Conservation (phyloP, 2,113 vertebrate species). For the Ophiodon elongatus region DNA sequence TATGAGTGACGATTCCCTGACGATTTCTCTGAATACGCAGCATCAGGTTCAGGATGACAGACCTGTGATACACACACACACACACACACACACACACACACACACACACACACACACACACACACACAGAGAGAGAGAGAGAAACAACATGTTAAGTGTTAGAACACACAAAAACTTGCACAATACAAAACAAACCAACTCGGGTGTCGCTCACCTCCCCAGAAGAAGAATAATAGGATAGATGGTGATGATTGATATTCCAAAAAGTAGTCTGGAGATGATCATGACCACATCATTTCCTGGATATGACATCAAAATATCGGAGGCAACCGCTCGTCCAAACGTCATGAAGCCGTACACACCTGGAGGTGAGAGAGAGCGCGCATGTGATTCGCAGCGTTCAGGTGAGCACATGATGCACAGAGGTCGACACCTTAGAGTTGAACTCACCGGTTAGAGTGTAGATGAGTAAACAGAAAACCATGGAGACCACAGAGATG, state of each 20-base stretch:
- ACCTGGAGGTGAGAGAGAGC: conserved; percentile 78
- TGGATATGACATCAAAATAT: conserved; percentile 95
- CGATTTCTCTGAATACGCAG: conserved; percentile 64
- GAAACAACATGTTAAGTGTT: neutral
- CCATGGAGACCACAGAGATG: conserved; percentile 91
- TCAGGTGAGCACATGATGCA: neutral
- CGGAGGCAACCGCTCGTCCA: conserved; percentile 85
- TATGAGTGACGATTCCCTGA: neutral
- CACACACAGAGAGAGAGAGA: too few relatives aligned
- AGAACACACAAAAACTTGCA: neutral
- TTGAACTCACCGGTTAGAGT: conserved; percentile 80
- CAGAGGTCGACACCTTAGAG: neutral
- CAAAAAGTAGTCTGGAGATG: conserved; percentile 91
- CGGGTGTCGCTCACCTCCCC: conserved; percentile 85
- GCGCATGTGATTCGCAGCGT: neutral
- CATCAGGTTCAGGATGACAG: conserved; percentile 89
- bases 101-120: conserved; percentile 8
- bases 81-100: neutral
- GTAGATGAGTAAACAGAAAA: conserved; percentile 93
- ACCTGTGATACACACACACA: conserved; percentile 78
- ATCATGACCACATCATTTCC: conserved; percentile 87
- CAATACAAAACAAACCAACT: neutral
- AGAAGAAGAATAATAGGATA: conserved; percentile 95
- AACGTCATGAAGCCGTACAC: conserved; percentile 94
- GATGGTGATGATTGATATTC: conserved; percentile 92